Evolutionary conservation across 2,888 invertebrate genomes (phyloP), one percentile per base, ranked within the genome.

Genomic region (Macroteleia sp.): DNA sequence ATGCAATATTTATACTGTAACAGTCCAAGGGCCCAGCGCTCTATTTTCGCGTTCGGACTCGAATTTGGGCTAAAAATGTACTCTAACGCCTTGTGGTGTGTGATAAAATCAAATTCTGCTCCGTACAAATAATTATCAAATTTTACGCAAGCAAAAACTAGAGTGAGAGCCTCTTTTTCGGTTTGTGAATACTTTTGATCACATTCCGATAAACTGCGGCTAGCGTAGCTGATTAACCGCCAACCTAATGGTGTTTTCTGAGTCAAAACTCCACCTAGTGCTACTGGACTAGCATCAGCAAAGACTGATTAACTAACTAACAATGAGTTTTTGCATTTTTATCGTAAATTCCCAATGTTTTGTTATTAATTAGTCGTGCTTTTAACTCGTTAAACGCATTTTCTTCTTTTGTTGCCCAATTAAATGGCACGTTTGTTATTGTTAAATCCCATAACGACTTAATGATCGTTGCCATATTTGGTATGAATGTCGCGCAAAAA

Each of bases 81-180:
- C 22, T 85, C 82, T 6, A 92, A 75, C 0, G 92, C 90, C 50
- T 83, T 85, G 39, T 83, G 82, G 19, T 86, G 82, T 0, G 79
- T 83, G 4, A 80, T 56, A 2, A 86, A 76, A 0, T 84, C 87
- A 79, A 92, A 92, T 9, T 85, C 80, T 3, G 86, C 79, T 3
- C 92, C 92, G 67, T 81, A 88, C 1, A 92, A 54, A 73, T 88
- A 92, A 28, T 86, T 78, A 48, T 90, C 83, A 77, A 92, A 92
- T 30, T 36, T 46, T 85, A 74, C 81, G 12, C 66, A 71, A 8
- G 75, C 78, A 48, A 67, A 82, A 2, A 84, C 83, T n/a, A 85
- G 54, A 4, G 80, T 83, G 9, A 82, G 34, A 1, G 82, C 81
- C 14, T 84, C 83, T 61, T 81, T 82, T 39, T 85, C 83, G 0